Percentiles rank a stretch among this genome's conserved stretches.
These are phyloP conservation scores for Lapara coniferarum DNA, from an alignment of 2,888 invertebrate species.

Conservation along the genomic window DNA sequence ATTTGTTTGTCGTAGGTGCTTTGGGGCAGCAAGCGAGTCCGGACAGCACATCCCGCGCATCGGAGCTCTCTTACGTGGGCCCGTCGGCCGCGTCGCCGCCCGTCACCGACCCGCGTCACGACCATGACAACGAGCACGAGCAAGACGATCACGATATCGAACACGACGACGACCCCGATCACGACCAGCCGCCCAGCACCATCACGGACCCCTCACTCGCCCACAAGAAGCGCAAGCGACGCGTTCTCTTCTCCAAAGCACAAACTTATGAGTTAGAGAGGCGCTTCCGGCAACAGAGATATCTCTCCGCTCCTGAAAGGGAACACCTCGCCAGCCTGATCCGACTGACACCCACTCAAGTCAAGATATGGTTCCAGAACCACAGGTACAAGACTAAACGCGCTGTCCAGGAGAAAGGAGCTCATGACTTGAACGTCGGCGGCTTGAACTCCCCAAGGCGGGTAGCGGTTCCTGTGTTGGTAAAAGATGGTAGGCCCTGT, in stretches of 20 bases:
- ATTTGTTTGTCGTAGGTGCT: conserved; percentile 64
- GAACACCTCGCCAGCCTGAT: conserved; percentile 98
- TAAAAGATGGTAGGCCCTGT: conserved; percentile 97
- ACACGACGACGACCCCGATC: conserved; percentile 84
- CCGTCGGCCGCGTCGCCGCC: conserved; percentile 70
- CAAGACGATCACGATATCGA: conserved; percentile 84
- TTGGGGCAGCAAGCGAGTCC: conserved; percentile 90
- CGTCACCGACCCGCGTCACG: conserved; percentile 59
- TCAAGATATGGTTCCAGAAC: conserved; percentile 99
- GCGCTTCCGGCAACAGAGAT: conserved; percentile 97
- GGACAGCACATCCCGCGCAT: conserved; percentile 94
- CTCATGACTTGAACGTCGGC: conserved; percentile 86
- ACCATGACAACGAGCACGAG: conserved; percentile 63
- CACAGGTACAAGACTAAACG: conserved; percentile 99
- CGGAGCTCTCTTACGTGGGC: conserved; percentile 86
- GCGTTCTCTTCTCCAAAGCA: conserved; percentile 98
- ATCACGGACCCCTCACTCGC: conserved; percentile 75
- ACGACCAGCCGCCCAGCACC: conserved; percentile 66
- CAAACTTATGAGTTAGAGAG: conserved; percentile 98
- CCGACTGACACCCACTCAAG: conserved; percentile 97
- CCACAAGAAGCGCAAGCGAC: conserved; percentile 96
- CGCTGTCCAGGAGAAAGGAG: conserved; percentile 96
- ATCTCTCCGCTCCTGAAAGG: conserved; percentile 98
- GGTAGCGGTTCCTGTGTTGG: conserved; percentile 97
- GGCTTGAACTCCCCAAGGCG: conserved; percentile 92